These are phyloP conservation scores for Morus bassanus DNA, from an alignment of 2,797 vertebrate species.

Conservation along the genomic window DNA sequence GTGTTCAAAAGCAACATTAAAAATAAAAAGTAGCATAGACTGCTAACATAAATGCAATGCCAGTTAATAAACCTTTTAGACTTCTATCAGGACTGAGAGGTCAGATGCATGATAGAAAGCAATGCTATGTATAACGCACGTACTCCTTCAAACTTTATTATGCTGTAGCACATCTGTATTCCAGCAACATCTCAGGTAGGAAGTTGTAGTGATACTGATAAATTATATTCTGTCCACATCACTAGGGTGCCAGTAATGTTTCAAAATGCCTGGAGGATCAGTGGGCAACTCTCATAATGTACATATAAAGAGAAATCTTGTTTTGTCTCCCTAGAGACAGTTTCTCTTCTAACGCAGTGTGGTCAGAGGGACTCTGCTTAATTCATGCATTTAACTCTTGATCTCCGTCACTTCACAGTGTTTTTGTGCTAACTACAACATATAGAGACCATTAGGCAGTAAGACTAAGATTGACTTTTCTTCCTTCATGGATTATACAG, in stretches of 20 bases:
- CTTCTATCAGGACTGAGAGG: neutral
- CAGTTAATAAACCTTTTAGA: conserved; percentile 1
- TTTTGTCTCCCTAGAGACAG: conserved; percentile 50
- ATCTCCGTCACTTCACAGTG: conserved; percentile 15
- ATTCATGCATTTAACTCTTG: conserved; percentile 57
- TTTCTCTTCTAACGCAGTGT: conserved; percentile 34
- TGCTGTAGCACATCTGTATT: conserved; percentile 22
- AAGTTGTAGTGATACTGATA: conserved; percentile 8
- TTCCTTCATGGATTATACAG: conserved; percentile 56
- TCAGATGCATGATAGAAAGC: neutral
- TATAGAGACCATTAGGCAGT: conserved; percentile 51
- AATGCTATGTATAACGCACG: neutral
- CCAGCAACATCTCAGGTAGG: neutral
- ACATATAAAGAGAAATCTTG: conserved; percentile 45
- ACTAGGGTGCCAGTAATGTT: conserved; percentile 29
- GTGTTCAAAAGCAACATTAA: neutral
- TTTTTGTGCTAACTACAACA: conserved; percentile 51
- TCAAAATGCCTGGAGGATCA: conserved; percentile 47
- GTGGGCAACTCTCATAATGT: conserved; percentile 38
- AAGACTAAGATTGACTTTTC: conserved; percentile 55
- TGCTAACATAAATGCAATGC: neutral
- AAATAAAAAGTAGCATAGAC: neutral
- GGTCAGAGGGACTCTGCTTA: conserved; percentile 36
- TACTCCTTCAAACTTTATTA: neutral
- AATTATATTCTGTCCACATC: conserved; percentile 52